These are phyloP conservation scores for Antheraea pernyi DNA, from an alignment of 1,140 invertebrate genomes.

Conservation along the genomic window DNA sequence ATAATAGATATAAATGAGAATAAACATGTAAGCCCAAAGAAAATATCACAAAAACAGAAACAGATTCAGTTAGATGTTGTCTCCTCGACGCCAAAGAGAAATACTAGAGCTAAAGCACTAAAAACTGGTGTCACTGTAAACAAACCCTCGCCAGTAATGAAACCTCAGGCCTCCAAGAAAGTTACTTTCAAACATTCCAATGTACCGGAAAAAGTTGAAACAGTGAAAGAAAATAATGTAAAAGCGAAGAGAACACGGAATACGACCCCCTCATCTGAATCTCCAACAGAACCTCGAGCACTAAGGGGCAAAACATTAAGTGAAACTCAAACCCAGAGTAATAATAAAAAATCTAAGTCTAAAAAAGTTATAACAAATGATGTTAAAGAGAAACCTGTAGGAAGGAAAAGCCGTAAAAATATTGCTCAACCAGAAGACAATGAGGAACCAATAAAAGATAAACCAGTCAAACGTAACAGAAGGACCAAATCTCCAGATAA, in stretches of 20 bases:
- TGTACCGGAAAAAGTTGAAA: no score
- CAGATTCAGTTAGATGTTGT: constrained; percentile 12
- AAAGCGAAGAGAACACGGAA: constrained; percentile 15
- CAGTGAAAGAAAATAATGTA: not conserved
- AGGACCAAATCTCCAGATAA: not conserved
- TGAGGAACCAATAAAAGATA: not conserved
- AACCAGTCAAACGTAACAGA: not conserved
- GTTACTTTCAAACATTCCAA: not conserved
- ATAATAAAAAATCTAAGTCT: not conserved
- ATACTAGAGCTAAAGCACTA: constrained; percentile 12
- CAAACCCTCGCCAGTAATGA: constrained; percentile 26
- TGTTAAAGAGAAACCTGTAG: constrained; percentile 10
- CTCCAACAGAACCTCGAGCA: constrained; percentile 24
- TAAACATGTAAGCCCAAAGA: not conserved
- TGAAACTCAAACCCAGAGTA: not conserved
- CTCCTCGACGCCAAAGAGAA: constrained; percentile 19
- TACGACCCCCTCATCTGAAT: constrained; percentile 12
- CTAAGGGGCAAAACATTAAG: not conserved
- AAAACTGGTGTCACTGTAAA: constrained; percentile 17
- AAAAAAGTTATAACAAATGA: not conserved
- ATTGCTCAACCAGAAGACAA: not conserved
- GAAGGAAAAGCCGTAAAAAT: constrained; percentile 22
- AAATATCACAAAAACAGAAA: not conserved
- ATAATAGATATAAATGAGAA: not conserved
- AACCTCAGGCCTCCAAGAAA: constrained; percentile 20